Evolutionary conservation across 2,797 vertebrate genomes (phyloP).

Genomic region (Neomorphus geoffroyi): DNA sequence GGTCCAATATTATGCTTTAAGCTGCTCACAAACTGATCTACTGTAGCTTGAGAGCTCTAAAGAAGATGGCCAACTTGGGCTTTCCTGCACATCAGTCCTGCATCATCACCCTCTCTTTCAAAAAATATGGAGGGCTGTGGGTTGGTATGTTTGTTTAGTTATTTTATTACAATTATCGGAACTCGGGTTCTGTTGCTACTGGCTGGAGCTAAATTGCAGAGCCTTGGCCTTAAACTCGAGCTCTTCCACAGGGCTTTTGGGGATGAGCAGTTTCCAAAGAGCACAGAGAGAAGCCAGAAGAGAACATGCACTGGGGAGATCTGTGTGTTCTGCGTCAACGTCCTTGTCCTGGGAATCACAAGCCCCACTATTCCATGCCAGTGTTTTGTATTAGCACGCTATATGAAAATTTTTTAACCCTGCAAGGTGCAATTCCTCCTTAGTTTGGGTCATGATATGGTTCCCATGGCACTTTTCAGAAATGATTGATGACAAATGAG

Average conservation of each 20-base stretch:
- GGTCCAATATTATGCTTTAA: not conserved
- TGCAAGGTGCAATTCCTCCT: not conserved
- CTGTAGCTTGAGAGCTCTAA: not conserved
- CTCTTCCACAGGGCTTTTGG: not conserved
- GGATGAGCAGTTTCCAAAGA: not conserved
- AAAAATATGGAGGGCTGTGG: not conserved
- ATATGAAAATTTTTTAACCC: not conserved
- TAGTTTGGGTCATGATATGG: not conserved
- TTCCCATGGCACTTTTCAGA: not conserved
- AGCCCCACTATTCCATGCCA: not conserved
- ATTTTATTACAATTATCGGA: not conserved
- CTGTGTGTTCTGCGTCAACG: not conserved
- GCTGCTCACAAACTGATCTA: not conserved
- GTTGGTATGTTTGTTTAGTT: not conserved
- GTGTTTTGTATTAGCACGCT: not conserved
- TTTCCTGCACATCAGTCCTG: not conserved
- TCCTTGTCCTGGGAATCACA: accelerated
- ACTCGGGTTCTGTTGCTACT: not conserved
- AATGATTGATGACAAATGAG: not conserved
- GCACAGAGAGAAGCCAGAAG: not conserved
- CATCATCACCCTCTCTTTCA: not conserved
- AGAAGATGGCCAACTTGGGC: not conserved
- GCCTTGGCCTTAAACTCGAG: accelerated
- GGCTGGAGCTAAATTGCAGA: not conserved
- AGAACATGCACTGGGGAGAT: not conserved